Conservation (phyloP, 2,797 vertebrate genomes). For the Knipowitschia caucasica region DNA sequence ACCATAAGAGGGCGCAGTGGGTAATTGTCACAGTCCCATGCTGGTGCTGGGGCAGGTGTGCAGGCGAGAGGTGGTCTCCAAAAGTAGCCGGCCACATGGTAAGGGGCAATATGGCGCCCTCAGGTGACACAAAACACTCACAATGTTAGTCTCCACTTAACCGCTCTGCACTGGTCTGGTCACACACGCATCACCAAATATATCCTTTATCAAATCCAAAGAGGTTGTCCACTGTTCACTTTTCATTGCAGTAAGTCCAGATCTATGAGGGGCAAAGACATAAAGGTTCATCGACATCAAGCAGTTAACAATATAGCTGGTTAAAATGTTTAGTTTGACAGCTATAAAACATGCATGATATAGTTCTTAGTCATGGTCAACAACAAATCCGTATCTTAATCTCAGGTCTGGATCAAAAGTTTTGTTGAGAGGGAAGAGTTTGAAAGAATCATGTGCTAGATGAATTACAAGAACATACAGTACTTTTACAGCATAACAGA, state of each 20-base stretch:
- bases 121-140: conserved; percentile 57
- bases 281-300: conserved; percentile 7
- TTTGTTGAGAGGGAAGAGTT: background rate
- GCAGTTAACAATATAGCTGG: background rate
- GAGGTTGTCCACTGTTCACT: conserved; percentile 37
- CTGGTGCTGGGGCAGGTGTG: conserved; percentile 63
- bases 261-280: conserved; percentile 49
- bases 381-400: background rate
- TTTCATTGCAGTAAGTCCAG: conserved; percentile 55
- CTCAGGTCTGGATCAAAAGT: background rate
- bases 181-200: conserved; percentile 64
- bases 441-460: background rate
- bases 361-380: too few relatives aligned
- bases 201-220: conserved; percentile 53
- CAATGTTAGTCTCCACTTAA: conserved; percentile 58
- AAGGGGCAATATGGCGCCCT: conserved; percentile 54
- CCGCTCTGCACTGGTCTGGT: conserved; percentile 43
- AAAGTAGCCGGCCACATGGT: conserved; percentile 73
- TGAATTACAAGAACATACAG: background rate
- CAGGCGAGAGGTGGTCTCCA: conserved; percentile 70
- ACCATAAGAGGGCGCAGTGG: conserved; percentile 75
- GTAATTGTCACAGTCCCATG: conserved; percentile 69
- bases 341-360: too few relatives aligned
- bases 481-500: background rate
- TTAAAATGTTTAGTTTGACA: too few relatives aligned